A percentile compares a stretch with the other conserved stretches of the same genome.
Evolutionary conservation across 2,797 vertebrate genomes (phyloP).

Genomic region (Thalassophryne amazonica): DNA sequence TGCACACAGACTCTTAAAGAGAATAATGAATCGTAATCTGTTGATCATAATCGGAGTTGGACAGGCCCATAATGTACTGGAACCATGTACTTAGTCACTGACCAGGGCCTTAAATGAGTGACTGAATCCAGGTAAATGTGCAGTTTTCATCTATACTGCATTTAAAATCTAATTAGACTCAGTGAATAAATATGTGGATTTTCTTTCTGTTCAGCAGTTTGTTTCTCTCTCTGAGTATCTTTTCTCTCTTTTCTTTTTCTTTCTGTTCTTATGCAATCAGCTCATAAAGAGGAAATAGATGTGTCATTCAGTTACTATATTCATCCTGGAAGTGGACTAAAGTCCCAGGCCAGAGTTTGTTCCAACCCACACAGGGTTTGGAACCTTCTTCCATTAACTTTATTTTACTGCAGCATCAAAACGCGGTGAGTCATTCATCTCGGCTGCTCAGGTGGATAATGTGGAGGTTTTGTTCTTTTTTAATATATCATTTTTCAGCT

Average conservation of each 20-base stretch:
- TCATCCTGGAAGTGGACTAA: constrained; percentile 51
- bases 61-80: too few species aligned
- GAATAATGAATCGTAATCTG: too few species aligned
- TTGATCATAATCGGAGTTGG: too few species aligned
- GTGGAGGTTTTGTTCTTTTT: constrained; percentile 5
- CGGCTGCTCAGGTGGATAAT: constrained; percentile 29
- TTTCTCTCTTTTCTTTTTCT: constrained; percentile 15
- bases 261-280: constrained; percentile 51
- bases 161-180: too few species aligned
- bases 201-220: too few species aligned
- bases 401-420: constrained; percentile 35
- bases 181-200: too few species aligned
- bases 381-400: constrained; percentile 50
- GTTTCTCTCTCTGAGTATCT: constrained; percentile 12
- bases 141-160: too few species aligned
- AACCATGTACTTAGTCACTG: too few species aligned
- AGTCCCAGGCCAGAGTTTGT: constrained; percentile 28
- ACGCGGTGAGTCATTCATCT: constrained; percentile 52
- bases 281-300: constrained; percentile 60
- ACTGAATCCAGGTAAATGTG: too few species aligned
- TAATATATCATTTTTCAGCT: constrained; percentile 8
- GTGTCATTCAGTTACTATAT: constrained; percentile 60
- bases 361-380: constrained; percentile 42
- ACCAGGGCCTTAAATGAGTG: too few species aligned
- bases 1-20: too few species aligned